Conservation (phyloP, 2,113 vertebrate species). For the Bettongia penicillata region DNA sequence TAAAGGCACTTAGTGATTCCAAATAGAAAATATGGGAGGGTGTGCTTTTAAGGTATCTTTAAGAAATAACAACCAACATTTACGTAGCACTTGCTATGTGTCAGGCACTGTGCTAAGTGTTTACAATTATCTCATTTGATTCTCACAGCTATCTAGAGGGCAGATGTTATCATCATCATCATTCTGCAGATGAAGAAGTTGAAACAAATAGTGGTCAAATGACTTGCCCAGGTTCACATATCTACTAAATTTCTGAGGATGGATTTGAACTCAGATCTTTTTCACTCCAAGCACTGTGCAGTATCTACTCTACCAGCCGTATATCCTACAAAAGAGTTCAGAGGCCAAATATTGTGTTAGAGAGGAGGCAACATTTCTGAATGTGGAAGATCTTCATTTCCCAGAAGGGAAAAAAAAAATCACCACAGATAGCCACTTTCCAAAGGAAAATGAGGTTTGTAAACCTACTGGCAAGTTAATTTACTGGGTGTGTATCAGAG, state of each 20-base stretch:
- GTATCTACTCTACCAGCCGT: not conserved
- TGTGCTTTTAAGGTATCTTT: not conserved
- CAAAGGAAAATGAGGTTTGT: constrained; percentile 8
- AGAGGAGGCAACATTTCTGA: not conserved
- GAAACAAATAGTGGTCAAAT: not conserved
- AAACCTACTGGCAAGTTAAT: not conserved
- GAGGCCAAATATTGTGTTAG: constrained; percentile 2
- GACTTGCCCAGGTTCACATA: not conserved
- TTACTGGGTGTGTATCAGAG: constrained; percentile 6
- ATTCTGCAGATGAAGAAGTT: not conserved
- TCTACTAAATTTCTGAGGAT: not conserved
- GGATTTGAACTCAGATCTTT: not conserved
- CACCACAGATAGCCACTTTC: not conserved
- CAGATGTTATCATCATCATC: not conserved
- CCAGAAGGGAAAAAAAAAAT: not conserved
- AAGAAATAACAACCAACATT: not conserved
- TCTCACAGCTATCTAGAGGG: not conserved
- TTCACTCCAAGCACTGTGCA: not conserved
- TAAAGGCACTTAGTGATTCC: not conserved
- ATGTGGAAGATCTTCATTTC: not conserved
- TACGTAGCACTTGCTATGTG: not conserved
- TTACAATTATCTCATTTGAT: not conserved
- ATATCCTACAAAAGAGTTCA: not conserved
- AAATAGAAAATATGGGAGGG: not conserved
- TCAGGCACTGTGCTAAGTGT: not conserved